These are phyloP conservation scores for Paratilapia polleni DNA, from an alignment of 2,113 vertebrate genomes.

Conservation along the genomic window DNA sequence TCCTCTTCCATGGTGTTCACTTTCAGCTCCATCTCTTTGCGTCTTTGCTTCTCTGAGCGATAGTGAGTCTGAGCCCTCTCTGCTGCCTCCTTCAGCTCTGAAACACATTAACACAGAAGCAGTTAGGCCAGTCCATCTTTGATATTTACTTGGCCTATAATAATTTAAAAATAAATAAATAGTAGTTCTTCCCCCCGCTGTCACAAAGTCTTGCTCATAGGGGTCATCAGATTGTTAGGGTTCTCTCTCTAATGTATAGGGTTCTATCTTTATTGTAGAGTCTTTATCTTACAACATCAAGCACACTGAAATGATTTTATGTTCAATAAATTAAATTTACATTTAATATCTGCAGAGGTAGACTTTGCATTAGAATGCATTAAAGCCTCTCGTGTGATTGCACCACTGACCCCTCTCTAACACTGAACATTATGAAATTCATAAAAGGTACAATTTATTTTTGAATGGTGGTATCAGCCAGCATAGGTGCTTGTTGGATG, in stretches of 20 bases:
- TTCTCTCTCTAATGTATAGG: no score
- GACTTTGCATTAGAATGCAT: neutral
- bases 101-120: neutral
- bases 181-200: no score
- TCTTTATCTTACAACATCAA: neutral
- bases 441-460: neutral
- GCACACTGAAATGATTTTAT: neutral
- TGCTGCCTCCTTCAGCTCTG: constrained; percentile 87
- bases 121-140: neutral
- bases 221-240: no score
- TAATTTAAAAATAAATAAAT: no score
- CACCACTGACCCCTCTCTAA: neutral
- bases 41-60: constrained; percentile 88
- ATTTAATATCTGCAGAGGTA: fast-evolving
- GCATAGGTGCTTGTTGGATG: no score
- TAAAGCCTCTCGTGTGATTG: neutral
- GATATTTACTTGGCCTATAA: no score
- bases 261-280: no score
- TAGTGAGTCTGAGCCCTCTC: constrained; percentile 81
- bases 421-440: neutral
- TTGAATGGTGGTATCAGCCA: neutral
- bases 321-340: neutral
- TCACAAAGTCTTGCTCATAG: neutral
- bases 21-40: constrained; percentile 86
- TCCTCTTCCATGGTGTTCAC: constrained; percentile 87